Base-by-base conservation (phyloP, 2,797 vertebrate species). In the Nannoperca obscura region DNA sequence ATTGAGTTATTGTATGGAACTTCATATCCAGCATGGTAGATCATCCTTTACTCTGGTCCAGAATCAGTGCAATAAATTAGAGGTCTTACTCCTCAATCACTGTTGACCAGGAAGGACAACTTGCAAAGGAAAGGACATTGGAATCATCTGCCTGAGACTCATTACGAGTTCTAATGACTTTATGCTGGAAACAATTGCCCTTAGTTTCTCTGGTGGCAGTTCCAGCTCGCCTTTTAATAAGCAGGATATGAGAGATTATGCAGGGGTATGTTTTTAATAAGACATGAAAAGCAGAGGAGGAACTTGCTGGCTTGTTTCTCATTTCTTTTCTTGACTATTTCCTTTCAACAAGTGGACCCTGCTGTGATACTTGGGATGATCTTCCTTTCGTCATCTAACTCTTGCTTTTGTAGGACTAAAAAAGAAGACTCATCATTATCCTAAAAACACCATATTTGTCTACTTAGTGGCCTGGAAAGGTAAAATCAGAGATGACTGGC, bases 221-320 rank as follows among this genome's bases (percentile, higher is more conserved):
- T 89, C 75, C 53, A 79, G 60, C 71, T 62, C 59, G 47, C 27
- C 47, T 83, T 90, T 85, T 91, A 92, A 92, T 90, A 82, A 85
- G 82, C 84, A 88, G 91, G 88, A 93, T 91, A 90, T 86, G 72
- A 89, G 85, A 73, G 79, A 91, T 92, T 85, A 93, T 91, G 77
- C 85, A 76, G 57, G 64, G 65, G 77, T 85, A 86, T 92, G 92
- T 90, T 93, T 93, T 92, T 86, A 94, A 92, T 93, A 92, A 90
- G 78, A 91, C 84, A 84, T 83, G 59, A 87, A 88, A 90, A 84
- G 75, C 44, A 71, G 55, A 67, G 68, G 44, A 71, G 57, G 59
- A 75, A 86, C 67, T 75, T 64, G 61, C 9, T 1, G 58, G 36
- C 86, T 86, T 44, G 34, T 78, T 74, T 70, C 27, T 61, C 9